Percentiles rank a stretch among this genome's conserved stretches.
Conservation (phyloP, 2,113 vertebrate species). For the Heptranchias perlo region DNA sequence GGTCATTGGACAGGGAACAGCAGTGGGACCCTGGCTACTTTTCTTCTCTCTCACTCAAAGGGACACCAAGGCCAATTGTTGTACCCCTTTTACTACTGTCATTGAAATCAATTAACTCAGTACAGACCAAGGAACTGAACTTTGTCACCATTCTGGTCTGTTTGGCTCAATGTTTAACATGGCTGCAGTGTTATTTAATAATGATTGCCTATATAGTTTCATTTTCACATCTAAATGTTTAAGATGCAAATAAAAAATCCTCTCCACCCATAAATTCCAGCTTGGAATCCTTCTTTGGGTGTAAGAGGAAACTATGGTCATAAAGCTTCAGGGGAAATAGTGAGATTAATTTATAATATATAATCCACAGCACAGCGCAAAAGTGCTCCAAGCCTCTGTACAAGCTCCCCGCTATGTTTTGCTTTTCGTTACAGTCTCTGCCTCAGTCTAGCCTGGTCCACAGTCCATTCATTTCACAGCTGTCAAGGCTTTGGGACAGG, state of each 20-base stretch:
- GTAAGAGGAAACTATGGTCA: background rate
- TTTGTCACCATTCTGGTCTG: background rate
- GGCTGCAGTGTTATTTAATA: background rate
- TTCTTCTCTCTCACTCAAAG: background rate
- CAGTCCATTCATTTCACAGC: background rate
- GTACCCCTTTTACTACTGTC: too few species aligned
- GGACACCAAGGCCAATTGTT: background rate
- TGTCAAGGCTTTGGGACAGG: background rate
- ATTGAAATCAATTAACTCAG: background rate
- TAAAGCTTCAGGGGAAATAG: background rate
- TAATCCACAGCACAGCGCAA: background rate
- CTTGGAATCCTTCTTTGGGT: background rate
- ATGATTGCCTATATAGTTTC: background rate
- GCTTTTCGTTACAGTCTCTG: background rate
- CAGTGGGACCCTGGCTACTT: background rate
- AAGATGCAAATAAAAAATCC: background rate
- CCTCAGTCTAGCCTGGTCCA: background rate
- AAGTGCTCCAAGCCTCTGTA: background rate
- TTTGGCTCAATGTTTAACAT: background rate
- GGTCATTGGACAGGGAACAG: background rate
- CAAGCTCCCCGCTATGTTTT: background rate
- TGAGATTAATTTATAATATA: background rate
- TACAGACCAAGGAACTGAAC: background rate
- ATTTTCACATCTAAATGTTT: background rate
- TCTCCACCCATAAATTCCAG: background rate